Base-by-base conservation (phyloP, 1,140 invertebrate species). In the Temnothorax nylanderi region DNA sequence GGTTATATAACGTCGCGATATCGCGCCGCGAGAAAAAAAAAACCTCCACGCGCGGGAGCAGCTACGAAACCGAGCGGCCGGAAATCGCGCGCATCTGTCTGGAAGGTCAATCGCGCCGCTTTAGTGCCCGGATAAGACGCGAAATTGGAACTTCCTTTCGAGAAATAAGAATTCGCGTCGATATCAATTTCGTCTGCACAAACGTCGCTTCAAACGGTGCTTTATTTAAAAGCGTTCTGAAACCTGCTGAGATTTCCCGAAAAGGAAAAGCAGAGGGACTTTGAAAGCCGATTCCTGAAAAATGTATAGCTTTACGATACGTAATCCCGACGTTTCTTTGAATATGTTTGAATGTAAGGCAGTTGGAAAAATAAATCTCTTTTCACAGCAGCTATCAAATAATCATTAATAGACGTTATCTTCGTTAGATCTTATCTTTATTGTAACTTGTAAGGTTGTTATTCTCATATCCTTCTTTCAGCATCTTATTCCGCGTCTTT, bases 81-180 rank as follows among this genome's bases (percentile, higher is more conserved):
- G 78, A 81, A 81, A 81, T 41, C 64, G 49, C 13, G 62, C 49
- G 62, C 49, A 44, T 81, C 34, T 71, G 78, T 56, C 47, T 67
- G 34, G 64, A 81, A 69, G 77, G 64, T 67, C 78, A 41, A 56
- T 71, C 60, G 76, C 32, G n/a, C 47, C 62, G 74, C 37, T 54
- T 32, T 44, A 60, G 1, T 47, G 41, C 26, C 21, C 21, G 26
- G 62, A 56, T 81, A 69, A 69, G 6, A 44, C 8, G 64, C 64
- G 62, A 47, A 47, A 81, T 81, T 81, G 34, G 34, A 71, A 71
- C 41, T 81, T 71, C 65, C 37, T 71, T 69, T 81, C 37, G 47
- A 54, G 62, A 49, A 37, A 41, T 32, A 80, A 77, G 64, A 44
- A 44, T 60, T 67, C 37, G 41, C 54, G 5, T 26, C 7, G 37